phyloP scores from a whole-genome alignment of 2,797 vertebrate genomes.

The Delichon dasypus region DNA sequence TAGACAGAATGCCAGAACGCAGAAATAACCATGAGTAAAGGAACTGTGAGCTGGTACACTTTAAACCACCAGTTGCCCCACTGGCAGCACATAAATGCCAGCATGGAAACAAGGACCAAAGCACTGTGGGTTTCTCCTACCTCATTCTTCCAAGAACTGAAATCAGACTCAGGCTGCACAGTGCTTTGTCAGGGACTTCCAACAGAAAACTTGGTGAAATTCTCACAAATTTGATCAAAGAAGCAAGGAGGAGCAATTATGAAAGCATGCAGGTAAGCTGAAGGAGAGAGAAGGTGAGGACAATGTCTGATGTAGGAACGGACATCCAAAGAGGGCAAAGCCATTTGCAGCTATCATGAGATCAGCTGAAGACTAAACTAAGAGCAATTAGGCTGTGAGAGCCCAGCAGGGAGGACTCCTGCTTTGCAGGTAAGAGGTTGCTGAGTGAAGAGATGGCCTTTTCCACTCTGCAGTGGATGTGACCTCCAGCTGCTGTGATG shows the following conservation, averaged over 20 bases:
- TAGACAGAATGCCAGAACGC: not conserved
- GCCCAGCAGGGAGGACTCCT: conserved; percentile 2
- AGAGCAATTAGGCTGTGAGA: conserved; percentile 20
- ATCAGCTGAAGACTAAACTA: conserved; percentile 26
- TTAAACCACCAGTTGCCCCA: not conserved
- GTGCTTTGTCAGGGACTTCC: not conserved
- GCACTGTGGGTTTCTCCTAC: not conserved
- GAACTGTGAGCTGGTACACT: not conserved
- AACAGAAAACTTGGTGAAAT: not conserved
- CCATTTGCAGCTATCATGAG: not conserved
- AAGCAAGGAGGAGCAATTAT: not conserved
- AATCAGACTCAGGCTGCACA: not conserved
- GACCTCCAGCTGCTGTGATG: not conserved
- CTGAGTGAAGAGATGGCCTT: not conserved
- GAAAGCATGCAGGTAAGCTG: not conserved
- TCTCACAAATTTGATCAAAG: not conserved
- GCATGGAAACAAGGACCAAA: not conserved
- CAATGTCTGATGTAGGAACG: not conserved
- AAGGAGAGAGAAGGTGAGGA: not conserved
- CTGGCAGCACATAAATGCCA: not conserved
- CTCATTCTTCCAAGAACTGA: not conserved
- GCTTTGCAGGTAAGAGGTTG: not conserved
- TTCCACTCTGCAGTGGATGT: not conserved
- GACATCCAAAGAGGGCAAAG: not conserved
- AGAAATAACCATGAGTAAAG: not conserved